These are phyloP conservation scores for Charina bottae DNA, from an alignment of 2,113 vertebrate genomes.

Conservation along the genomic window DNA sequence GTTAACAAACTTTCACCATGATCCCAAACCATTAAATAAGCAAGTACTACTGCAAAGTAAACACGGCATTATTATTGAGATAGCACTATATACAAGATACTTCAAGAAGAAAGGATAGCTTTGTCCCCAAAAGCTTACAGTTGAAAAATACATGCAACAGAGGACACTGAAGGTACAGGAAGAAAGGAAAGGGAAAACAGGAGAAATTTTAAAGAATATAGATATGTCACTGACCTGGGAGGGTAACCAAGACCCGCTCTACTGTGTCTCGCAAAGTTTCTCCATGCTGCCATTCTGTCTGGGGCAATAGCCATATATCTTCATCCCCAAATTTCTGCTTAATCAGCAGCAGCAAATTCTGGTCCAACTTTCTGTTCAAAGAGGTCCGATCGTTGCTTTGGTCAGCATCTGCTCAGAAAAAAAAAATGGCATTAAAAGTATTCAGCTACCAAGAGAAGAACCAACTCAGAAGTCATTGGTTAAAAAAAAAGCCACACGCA, in stretches of 20 bases:
- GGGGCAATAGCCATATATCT: constrained; percentile 90
- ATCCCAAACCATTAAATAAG: background rate
- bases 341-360: constrained; percentile 84
- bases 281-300: constrained; percentile 86
- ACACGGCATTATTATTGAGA: background rate
- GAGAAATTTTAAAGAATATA: background rate
- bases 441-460: background rate
- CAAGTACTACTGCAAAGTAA: background rate
- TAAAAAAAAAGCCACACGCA: accelerated
- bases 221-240: constrained; percentile 77
- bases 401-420: constrained; percentile 76
- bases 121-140: background rate
- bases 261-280: constrained; percentile 89
- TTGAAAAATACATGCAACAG: background rate
- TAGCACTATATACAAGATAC: background rate
- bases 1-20: background rate
- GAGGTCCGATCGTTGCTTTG: constrained; percentile 75
- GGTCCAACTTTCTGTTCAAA: constrained; percentile 80
- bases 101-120: background rate
- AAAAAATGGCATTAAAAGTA: background rate
- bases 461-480: background rate
- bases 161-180: background rate
- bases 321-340: constrained; percentile 81
- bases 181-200: background rate
- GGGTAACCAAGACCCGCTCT: constrained; percentile 77